Evolutionary conservation across 2,797 vertebrate genomes (phyloP), one percentile per base, ranked within the genome.

Genomic region (Myotis findleyi): DNA sequence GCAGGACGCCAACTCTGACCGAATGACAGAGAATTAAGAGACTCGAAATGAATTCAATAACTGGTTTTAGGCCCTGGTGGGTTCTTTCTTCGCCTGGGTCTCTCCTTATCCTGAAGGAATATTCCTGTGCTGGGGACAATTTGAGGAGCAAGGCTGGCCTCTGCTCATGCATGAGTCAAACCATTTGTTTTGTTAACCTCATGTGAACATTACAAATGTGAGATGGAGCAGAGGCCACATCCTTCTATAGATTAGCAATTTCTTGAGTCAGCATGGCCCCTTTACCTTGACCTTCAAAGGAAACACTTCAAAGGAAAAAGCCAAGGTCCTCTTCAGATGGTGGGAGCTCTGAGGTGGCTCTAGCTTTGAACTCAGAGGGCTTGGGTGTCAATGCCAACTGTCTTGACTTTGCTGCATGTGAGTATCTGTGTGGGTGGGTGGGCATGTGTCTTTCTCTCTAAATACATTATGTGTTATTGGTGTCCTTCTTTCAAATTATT

Each of bases 181-280:
- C 99, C 99, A 99, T 99, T 99, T 99, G 99, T 99, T 99, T 99
- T 99, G 98, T 99, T 99, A 99, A 99, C 99, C 98, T 98, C 97
- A 97, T 98, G 99, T 97, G 99, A 99, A 99, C 98, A 98, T 98
- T 98, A 99, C 98, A 98, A 99, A 98, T 89, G 98, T 98, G 98
- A 98, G 98, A 99, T 98, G 97, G 98, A 98, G 95, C 97, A 91
- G 96, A 97, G 96, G 95, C 92, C 95, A 96, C 93, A 89, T 83
- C 96, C 94, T 93, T 94, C 87, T 95, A 93, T 2, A 96, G 93
- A 97, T 97, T 98, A 97, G 96, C 94, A 94, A 92, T 93, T 97
- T 97, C 97, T 97, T 98, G 94, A 97, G 97, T 97, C 97, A 98
- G 98, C 98, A 98, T 95, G 97, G 94, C 83, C 97, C 98, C 97